These are phyloP conservation scores for Taphrorychus bicolor DNA, from an alignment of 2,888 invertebrate species.

Conservation along the genomic window DNA sequence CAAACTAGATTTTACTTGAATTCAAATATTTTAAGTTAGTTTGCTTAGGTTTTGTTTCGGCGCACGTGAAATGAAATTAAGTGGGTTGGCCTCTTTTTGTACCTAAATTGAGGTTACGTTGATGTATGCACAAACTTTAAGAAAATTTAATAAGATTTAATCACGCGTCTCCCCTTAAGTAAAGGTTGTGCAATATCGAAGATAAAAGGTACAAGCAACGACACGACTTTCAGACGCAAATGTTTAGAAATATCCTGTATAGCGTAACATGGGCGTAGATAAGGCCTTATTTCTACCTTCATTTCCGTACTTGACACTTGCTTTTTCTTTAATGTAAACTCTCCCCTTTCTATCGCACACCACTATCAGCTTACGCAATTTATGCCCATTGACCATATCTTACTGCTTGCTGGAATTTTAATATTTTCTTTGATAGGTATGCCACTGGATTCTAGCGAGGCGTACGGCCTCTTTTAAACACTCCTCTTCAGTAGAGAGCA, in stretches of 20 bases:
- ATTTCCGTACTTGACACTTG: background rate
- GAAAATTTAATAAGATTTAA: constrained; percentile 19
- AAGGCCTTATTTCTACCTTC: background rate
- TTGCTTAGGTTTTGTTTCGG: too few species aligned
- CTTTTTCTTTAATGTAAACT: too few species aligned
- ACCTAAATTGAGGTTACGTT: too few species aligned
- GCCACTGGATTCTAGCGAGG: background rate
- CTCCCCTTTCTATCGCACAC: too few species aligned
- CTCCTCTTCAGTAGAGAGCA: constrained; percentile 31
- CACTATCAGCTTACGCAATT: too few species aligned
- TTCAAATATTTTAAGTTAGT: too few species aligned
- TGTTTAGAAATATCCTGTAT: constrained; percentile 9
- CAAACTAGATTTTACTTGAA: too few species aligned
- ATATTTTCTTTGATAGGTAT: too few species aligned
- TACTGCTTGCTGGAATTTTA: too few species aligned
- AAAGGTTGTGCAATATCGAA: constrained; percentile 6
- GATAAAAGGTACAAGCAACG: constrained; percentile 16
- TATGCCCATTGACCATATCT: too few species aligned
- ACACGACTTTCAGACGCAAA: constrained; percentile 12
- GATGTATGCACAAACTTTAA: background rate
- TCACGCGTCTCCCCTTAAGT: constrained; percentile 6
- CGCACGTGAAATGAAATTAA: too few species aligned
- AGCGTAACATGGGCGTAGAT: background rate
- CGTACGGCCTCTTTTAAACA: constrained; percentile 31
- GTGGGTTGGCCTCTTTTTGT: too few species aligned